Evolutionary conservation across 2,797 vertebrate genomes (phyloP), one percentile per base, ranked within the genome.

Genomic region (Halcyon leucocephala): DNA sequence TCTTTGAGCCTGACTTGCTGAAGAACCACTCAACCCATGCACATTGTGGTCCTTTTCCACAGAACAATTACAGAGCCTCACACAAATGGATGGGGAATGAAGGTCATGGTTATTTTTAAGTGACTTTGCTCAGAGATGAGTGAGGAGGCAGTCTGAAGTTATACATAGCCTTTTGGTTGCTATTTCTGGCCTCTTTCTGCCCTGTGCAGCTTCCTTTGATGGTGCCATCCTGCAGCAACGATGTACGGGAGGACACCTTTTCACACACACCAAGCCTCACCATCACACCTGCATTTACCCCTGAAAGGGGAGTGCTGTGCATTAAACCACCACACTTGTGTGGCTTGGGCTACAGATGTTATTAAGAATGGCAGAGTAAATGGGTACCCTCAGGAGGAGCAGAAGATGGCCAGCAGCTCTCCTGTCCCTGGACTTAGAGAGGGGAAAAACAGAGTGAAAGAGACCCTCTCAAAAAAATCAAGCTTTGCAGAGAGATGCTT

Each of bases 361-460:
- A 9, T 21, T 6, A 15, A 61, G 29, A 61, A 26, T 2, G 6
- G 22, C 33, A 74, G 28, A 24, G 22, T 2, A 24, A 44, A 3
- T 14, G 12, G 3, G 16, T 49, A 8, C 14, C 21, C 69, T 66
- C 2, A 1, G 15, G 42, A 88, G 29, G 18, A 37, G 37, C 14
- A 48, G 64, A 29, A 67, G 67, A 6, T 9, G n/a, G 7, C 14
- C 65, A 71, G 44, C 44, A 86, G 49, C 49, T 39, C 25, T 67
- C 26, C 37, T 73, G 74, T 14, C 58, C 33, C 12, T 48, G 28
- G 58, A 8, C 6, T 65, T 22, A 41, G 24, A 58, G 12, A 20
- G 2, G 1, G 8, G 2, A 57, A 85, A 73, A 67, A 8, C 0
- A 1, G 2, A 28, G 48, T 0, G 1, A 74, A 55, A 51, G 42